Evolutionary conservation across 2,797 vertebrate species (phyloP).

Genomic region (Spizella passerina): DNA sequence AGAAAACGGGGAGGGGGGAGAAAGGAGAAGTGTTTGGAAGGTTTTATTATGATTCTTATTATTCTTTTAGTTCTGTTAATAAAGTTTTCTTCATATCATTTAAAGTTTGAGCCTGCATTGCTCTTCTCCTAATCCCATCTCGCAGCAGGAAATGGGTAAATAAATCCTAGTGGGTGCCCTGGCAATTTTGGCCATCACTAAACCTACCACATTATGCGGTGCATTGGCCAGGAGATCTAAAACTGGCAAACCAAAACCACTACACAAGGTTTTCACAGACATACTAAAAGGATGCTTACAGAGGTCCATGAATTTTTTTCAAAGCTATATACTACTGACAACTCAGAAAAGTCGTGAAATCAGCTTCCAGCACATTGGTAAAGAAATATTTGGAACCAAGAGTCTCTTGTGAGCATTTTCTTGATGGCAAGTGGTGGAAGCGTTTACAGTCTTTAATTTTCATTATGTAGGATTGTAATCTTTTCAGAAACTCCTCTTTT

Average conservation of each 20-base stretch:
- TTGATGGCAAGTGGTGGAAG: neutral
- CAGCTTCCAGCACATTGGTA: neutral
- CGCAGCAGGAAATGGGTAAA: neutral
- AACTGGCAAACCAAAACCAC: neutral
- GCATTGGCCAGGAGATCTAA: neutral
- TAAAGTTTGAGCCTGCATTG: neutral
- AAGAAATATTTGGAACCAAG: neutral
- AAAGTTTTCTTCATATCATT: neutral
- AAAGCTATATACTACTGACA: neutral
- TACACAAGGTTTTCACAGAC: neutral
- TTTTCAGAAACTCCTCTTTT: neutral
- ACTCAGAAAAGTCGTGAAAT: neutral
- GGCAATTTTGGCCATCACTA: neutral
- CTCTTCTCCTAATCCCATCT: neutral
- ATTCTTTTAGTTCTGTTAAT: neutral
- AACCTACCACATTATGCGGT: neutral
- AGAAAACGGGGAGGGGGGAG: neutral
- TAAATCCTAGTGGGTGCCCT: neutral
- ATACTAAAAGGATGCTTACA: neutral
- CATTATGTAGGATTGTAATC: neutral
- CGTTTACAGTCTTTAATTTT: neutral
- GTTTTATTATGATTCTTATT: neutral
- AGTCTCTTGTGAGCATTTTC: neutral
- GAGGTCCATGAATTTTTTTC: neutral
- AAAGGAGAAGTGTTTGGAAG: neutral